Percentiles rank a stretch among this genome's conserved stretches.
Conservation (phyloP, 2,888 invertebrate genomes). For the Amphipoea lucens region DNA sequence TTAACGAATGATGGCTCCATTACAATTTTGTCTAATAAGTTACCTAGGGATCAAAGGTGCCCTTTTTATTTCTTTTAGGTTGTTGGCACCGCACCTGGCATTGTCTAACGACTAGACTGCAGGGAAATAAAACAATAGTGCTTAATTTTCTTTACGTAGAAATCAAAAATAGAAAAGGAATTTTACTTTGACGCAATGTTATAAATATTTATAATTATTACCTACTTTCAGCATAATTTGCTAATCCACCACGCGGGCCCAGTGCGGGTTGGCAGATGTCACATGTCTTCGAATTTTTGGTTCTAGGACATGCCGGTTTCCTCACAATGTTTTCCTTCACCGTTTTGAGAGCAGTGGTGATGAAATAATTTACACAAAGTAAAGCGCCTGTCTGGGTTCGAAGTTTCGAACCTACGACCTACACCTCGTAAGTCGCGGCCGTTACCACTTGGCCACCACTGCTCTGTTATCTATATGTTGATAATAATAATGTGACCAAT, state of each 20-base stretch:
- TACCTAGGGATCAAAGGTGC: not conserved
- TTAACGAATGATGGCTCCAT: not conserved
- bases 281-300: no score
- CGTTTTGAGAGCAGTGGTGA: no score
- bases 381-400: no score
- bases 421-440: no score
- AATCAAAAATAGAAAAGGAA: not conserved
- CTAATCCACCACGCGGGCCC: no score
- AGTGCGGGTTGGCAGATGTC: no score
- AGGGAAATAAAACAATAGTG: not conserved
- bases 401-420: no score
- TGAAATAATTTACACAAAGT: no score
- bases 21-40: not conserved
- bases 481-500: not conserved
- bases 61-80: not conserved
- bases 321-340: no score
- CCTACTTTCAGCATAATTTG: not conserved
- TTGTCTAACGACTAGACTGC: constrained; percentile 7
- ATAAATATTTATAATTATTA: not conserved
- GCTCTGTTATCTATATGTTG: not conserved
- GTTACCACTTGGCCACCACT: no score
- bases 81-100: constrained; percentile 1
- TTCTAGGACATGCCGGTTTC: no score
- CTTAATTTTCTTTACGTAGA: not conserved
- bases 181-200: not conserved